Base-by-base conservation (phyloP, 1,140 invertebrate species). In the Eciton burchellii region DNA sequence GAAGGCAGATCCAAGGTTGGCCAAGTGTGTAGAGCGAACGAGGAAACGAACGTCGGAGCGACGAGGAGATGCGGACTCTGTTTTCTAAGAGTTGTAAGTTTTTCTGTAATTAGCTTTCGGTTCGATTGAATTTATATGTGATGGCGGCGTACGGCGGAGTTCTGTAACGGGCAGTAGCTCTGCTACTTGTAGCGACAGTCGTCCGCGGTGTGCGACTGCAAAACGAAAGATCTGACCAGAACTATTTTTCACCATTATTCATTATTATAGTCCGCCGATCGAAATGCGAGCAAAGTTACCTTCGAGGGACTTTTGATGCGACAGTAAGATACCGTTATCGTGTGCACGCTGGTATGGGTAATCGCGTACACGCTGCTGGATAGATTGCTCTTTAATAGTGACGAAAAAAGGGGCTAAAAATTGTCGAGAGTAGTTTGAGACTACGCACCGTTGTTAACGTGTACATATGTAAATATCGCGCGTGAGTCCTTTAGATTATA, bases 401-500 rank as follows among this genome's bases (percentile, higher is more conserved):
- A 85, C 73, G 56, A 81, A 52, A 71, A 45, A 45, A 62, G 19
- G 29, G 52, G 56, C 52, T 71, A 74, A 86, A 77, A 74, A 52
- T 82, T 87, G 87, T 91, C 87, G 82, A 73, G 85, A 87, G 83
- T 68, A 35, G 21, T 85, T 90, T 85, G 74, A 11, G 88, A 84
- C 76, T 63, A 82, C 29, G 88, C 56, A 84, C 88, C 89, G 90
- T 91, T 92, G 89, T 92, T 92, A 91, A 79, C 88, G 82, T 94
- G 92, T 94, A 94, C 56, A 94, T 94, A 94, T 94, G 92, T 94
- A 94, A 91, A 94, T 94, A 94, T 24, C 0, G 73, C 81, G 2
- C 6, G 72, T 92, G 91, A 93, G 90, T 92, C 89, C 87, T 92
- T 89, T 93, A 93, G 91, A 92, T 91, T 90, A 89, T 89, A 90